A percentile compares a stretch with the other conserved stretches of the same genome.
These are phyloP conservation scores for Ennomos quercinarius DNA, from an alignment of 2,888 invertebrate species.

Conservation along the genomic window DNA sequence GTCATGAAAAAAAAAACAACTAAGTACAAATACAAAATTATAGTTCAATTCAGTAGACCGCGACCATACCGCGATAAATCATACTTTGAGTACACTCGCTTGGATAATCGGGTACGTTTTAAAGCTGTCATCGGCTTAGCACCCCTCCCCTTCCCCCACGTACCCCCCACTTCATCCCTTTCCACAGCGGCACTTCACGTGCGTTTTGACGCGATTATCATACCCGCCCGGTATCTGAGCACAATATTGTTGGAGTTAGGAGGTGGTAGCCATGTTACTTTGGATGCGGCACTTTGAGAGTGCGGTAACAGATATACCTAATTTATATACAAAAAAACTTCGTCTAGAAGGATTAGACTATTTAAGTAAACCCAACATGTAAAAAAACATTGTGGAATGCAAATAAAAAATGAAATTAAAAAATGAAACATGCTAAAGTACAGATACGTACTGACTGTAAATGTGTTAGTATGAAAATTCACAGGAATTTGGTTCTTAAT, in stretches of 20 bases:
- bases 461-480: too few species aligned
- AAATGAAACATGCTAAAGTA: too few species aligned
- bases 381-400: too few species aligned
- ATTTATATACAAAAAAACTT: too few species aligned
- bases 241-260: constrained; percentile 76
- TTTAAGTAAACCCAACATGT: too few species aligned
- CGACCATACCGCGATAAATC: constrained; percentile 69
- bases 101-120: constrained; percentile 81
- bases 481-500: too few species aligned
- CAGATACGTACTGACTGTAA: too few species aligned
- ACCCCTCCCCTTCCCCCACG: constrained; percentile 34
- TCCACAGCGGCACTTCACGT: constrained; percentile 74
- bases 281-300: constrained; percentile 50
- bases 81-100: constrained; percentile 69
- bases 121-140: constrained; percentile 81
- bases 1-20: neutral
- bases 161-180: constrained; percentile 31
- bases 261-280: constrained; percentile 20
- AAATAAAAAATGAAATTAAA: too few species aligned
- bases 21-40: constrained; percentile 10
- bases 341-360: too few species aligned
- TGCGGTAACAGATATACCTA: too few species aligned
- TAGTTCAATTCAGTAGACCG: constrained; percentile 46
- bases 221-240: constrained; percentile 80
- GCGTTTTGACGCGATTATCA: constrained; percentile 86